Evolutionary conservation across 2,113 vertebrate genomes (phyloP), one percentile per base, ranked within the genome.

Genomic region (Mustelus asterias): DNA sequence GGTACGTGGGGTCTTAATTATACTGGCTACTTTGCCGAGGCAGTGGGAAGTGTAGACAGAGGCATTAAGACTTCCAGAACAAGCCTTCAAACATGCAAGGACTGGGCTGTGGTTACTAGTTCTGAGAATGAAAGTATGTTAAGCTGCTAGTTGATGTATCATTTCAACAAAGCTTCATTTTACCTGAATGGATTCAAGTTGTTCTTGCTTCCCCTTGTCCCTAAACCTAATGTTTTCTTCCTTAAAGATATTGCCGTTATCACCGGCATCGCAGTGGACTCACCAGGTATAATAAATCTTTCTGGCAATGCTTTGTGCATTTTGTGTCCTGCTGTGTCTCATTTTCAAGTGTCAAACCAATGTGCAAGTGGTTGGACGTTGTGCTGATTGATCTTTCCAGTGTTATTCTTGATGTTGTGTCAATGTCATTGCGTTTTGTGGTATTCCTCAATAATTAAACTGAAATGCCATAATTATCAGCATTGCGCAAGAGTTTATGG

Each of bases 221-320:
- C 44, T 95, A 72, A 95, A 95, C 26, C 86, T 65, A 65, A 93
- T 93, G 26, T 95, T 72, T 72, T 95, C 44, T 95, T 70, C 94
- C 69, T 95, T 95, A 14, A 95, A 95, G 94, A 95, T 76, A 54
- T 95, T 95, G 94, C 67, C 0, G 41, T 95, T 72, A 95, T 95
- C 69, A 20, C 69, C 33, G 94, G 94, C 44, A 29, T 54, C 24
- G 26, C 24, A 76, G 13, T 44, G 41, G 69, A 76, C 1, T 72
- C 41, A 26, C 69, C 94, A 95, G 94, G 94, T 95, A 95, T 26
- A 95, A 33, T 48, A 22, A 29, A 48, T 41, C 69, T 95, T 72
- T 65, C 33, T 26, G 63, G 2, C 16, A 94, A 44, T 26, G 41
- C 9, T 72, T 48, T 70, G 67, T 48, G 67, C 69, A 18, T 76